phyloP scores from a whole-genome alignment of 1,140 invertebrate species.

The Leptopilina clavipes region DNA sequence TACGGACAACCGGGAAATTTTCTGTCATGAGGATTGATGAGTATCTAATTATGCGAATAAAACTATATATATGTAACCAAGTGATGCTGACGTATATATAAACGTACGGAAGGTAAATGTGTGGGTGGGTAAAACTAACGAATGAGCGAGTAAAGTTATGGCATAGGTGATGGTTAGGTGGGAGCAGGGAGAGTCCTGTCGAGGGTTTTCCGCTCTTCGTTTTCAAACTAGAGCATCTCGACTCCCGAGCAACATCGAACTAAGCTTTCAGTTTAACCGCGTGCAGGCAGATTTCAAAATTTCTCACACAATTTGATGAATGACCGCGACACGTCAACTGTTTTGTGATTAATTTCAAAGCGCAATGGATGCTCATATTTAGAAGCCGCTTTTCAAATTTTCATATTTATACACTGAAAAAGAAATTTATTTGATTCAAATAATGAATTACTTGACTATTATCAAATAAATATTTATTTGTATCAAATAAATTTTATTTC shows the following conservation, averaged over 20 bases:
- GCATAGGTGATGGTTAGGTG: conserved; percentile 26
- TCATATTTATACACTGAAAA: no score
- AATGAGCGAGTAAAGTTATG: conserved; percentile 33
- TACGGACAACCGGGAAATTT: conserved; percentile 23
- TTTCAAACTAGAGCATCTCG: conserved; percentile 33
- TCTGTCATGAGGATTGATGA: conserved; percentile 60
- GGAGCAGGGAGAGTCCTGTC: neutral
- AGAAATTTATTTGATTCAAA: no score
- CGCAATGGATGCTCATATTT: conserved; percentile 30
- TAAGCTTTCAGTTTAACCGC: conserved; percentile 52
- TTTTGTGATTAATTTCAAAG: conserved; percentile 62
- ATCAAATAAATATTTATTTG: no score
- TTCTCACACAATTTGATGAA: conserved; percentile 63
- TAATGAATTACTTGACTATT: no score
- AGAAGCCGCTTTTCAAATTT: conserved; percentile 3
- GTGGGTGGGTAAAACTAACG: neutral
- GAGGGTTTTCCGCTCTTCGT: conserved; percentile 37
- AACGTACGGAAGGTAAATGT: no score
- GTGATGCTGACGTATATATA: conserved; percentile 9
- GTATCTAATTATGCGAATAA: conserved; percentile 65
- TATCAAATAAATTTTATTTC: no score
- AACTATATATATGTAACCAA: conserved; percentile 49
- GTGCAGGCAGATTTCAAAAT: conserved; percentile 62
- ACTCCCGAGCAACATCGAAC: conserved; percentile 22
- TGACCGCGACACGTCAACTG: conserved; percentile 45